Conservation (phyloP, 2,113 vertebrate species). For the Nipponia nippon region DNA sequence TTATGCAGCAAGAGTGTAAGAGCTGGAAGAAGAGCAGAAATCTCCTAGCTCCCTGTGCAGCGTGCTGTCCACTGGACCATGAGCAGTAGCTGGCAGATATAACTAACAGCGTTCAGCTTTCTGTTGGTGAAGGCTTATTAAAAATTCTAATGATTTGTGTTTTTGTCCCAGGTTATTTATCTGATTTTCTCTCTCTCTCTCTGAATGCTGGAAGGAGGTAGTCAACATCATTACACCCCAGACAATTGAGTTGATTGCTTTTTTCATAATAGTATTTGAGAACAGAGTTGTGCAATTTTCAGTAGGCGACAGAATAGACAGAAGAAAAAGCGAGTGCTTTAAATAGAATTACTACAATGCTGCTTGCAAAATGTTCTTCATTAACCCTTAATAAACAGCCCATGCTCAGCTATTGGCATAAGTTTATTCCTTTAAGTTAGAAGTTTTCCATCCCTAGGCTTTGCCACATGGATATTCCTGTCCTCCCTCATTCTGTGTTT, state of each 20-base stretch:
- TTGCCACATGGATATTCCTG: neutral
- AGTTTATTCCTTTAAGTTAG: neutral
- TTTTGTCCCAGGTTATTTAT: constrained; percentile 56
- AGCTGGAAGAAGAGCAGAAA: neutral
- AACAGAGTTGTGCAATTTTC: constrained; percentile 59
- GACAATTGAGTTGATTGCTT: constrained; percentile 67
- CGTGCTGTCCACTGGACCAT: neutral
- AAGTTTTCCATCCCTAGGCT: neutral
- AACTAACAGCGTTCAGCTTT: constrained; percentile 1
- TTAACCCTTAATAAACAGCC: constrained; percentile 48
- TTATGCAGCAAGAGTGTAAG: neutral
- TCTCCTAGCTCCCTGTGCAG: neutral
- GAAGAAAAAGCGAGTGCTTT: constrained; percentile 43
- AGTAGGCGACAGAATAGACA: constrained; percentile 21
- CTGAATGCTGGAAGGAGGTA: constrained; percentile 37
- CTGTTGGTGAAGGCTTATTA: constrained; percentile 36
- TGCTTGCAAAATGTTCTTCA: constrained; percentile 27
- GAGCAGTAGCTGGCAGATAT: constrained; percentile 12
- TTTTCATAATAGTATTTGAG: constrained; percentile 56
- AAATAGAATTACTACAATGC: constrained; percentile 51
- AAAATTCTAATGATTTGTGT: constrained; percentile 59
- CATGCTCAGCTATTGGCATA: neutral
- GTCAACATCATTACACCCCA: constrained; percentile 58
- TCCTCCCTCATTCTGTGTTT: neutral
- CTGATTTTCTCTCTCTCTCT: constrained; percentile 2